Base-by-base conservation (phyloP, 1,140 invertebrate genomes). In the Meteorus sp. region DNA sequence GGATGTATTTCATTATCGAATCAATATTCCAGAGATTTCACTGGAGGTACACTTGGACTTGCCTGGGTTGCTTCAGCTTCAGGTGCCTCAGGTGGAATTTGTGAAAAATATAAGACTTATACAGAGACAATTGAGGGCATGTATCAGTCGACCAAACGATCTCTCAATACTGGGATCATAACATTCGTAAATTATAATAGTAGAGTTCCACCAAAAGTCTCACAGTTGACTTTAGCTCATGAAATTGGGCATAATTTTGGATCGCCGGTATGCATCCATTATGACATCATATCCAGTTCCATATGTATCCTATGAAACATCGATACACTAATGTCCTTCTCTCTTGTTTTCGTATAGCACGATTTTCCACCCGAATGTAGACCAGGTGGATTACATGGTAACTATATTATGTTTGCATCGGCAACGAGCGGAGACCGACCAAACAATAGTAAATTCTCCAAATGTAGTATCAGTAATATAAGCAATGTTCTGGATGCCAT, bases 191-290 rank as follows among this genome's bases (percentile, higher is more conserved):
- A 99, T 82, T 99, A 99, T 81, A 97, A 98, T 70, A 95, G 92
- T 73, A 82, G 94, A 44, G 97, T 99, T 15, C 96, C 92, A 56
- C 94, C 92, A 0, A 96, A 96, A 80, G 97, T 99, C 13, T 98
- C 95, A 4, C 96, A 99, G 73, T 80, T 99, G 9, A 99, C 97
- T 6, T 82, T 99, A 56, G 98, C 97, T 6, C 97, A 99, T 77
- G 97, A 99, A 82, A 98, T 99, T 70, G 97, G 97, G 2, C 97
- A 99, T 73, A 99, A 99, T 80, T 99, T 99, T 82, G 97, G 97
- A 51, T 98, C 96, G 61, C 94, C 94, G 72, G 93, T 95, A 82
- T 86, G 83, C 81, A 58, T 43, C 37, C 5, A 33, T 31, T 23
- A 2, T 13, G 11, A 15, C 11, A 47, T 15, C 22, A 53, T 50